These are phyloP conservation scores for Atherinosoma microstoma DNA, from an alignment of 2,797 vertebrate species.

Conservation along the genomic window DNA sequence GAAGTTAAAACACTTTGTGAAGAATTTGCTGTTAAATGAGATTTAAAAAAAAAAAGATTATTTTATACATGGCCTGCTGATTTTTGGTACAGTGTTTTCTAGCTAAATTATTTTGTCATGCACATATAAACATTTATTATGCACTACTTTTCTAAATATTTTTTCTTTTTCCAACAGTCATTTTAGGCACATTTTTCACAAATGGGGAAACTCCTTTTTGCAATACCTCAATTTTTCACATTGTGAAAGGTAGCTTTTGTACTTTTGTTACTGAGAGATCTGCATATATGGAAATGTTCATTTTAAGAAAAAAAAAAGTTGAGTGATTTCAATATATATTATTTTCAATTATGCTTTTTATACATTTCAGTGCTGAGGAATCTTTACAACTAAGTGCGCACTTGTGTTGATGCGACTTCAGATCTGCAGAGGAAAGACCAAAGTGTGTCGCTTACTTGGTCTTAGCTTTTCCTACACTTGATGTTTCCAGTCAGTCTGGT, in stretches of 20 bases:
- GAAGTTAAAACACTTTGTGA: conserved; percentile 98
- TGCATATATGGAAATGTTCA: conserved; percentile 99
- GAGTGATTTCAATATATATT: conserved; percentile 99
- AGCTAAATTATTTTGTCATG: conserved; percentile 99
- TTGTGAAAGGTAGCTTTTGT: conserved; percentile 99
- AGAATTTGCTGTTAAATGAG: conserved; percentile 98
- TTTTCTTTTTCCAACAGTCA: conserved; percentile 99
- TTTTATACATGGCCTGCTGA: conserved; percentile 99
- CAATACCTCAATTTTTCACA: conserved; percentile 99
- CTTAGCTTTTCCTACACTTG: conserved; percentile 90
- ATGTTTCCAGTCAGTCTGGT: conserved; percentile 80
- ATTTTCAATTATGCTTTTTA: conserved; percentile 99
- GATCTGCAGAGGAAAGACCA: conserved; percentile 97
- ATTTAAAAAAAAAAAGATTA: conserved; percentile 89
- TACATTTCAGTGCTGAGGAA: conserved; percentile 99
- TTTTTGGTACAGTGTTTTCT: conserved; percentile 99
- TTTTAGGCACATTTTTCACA: conserved; percentile 99
- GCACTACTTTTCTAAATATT: conserved; percentile 99
- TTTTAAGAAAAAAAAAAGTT: conserved; percentile 90
- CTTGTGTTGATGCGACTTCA: conserved; percentile 95
- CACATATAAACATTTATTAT: conserved; percentile 99
- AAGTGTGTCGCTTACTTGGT: conserved; percentile 92
- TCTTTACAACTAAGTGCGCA: conserved; percentile 98
- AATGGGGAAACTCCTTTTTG: conserved; percentile 99
- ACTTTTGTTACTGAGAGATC: conserved; percentile 99